Evolutionary conservation across 2,888 invertebrate species (phyloP).

Genomic region (Cryptops parisi): DNA sequence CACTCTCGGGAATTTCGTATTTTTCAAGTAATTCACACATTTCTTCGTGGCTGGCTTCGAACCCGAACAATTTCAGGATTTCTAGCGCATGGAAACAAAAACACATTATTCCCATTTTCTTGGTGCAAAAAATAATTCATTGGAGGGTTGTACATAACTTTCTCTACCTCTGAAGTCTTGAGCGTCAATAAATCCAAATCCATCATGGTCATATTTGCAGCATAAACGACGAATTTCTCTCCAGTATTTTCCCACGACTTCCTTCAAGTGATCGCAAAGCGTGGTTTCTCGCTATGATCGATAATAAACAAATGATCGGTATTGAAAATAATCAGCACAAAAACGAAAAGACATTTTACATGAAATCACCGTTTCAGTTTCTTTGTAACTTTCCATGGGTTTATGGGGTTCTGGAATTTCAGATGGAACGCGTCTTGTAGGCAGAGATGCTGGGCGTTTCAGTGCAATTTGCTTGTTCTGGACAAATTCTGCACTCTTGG

Average conservation of each 20-base stretch:
- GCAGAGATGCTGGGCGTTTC: too few relatives aligned
- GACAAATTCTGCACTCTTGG: background rate
- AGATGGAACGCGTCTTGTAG: too few relatives aligned
- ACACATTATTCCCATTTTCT: background rate
- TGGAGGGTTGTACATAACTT: background rate
- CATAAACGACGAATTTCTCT: background rate
- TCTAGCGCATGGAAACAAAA: background rate
- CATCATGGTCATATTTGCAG: background rate
- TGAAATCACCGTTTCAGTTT: too few relatives aligned
- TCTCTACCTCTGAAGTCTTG: background rate
- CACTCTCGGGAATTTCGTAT: background rate
- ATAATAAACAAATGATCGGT: too few relatives aligned
- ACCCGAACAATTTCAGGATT: background rate
- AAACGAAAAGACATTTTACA: too few relatives aligned
- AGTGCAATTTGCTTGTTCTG: too few relatives aligned
- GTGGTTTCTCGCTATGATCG: too few relatives aligned
- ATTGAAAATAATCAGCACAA: too few relatives aligned
- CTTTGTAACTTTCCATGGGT: too few relatives aligned
- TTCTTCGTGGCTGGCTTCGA: background rate
- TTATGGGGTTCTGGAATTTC: too few relatives aligned
- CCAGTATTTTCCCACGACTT: background rate
- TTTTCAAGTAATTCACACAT: constrained; percentile 1
- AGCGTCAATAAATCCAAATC: background rate
- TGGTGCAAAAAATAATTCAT: background rate
- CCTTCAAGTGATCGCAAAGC: too few relatives aligned